Evolutionary conservation across 2,797 vertebrate genomes (phyloP), one percentile per base, ranked within the genome.

Genomic region (Tapirus indicus): DNA sequence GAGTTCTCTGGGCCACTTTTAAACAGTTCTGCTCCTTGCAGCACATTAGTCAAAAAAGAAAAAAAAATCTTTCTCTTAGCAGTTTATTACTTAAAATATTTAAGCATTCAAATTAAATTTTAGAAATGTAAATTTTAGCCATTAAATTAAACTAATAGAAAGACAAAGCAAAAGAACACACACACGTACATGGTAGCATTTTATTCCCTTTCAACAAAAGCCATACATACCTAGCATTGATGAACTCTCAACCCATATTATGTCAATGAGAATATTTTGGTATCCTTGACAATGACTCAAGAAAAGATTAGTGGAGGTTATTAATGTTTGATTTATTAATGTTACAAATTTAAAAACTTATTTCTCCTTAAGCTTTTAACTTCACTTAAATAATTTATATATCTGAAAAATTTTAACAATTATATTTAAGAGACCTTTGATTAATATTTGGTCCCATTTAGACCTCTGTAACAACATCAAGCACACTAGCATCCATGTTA

Each of bases 301-400:
- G 41, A 80, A 64, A 92, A 69, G 71, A 77, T 83, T 75, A 68
- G 8, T 60, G 77, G 32, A 83, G 23, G 11, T 60, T 75, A 77
- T 75, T 87, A 79, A 91, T 62, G 7, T 79, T 60, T 52, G 79
- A 91, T 52, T 80, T 88, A 82, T 38, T 64, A 56, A 80, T 32
- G 35, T 80, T 72, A 66, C 6, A 80, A 47, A 52, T 58, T 44
- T 14, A 29, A 47, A 95, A n/a, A 9, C 25, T 9, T 41, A 47
- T 72, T 64, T 85, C 13, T 77, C 72, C 49, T 58, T 68, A 89
- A 94, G 71, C 25, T 77, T 78, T 91, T 60, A 60, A 49, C 20
- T 66, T 92, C 52, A 82, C 16, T 41, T 95, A 60, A 85, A n/a
- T 88, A 92, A 80, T 68, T 86, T 95, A 69, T 88, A 88, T 75